Percentiles rank a stretch among this genome's conserved stretches.
Evolutionary conservation across 2,797 vertebrate genomes (phyloP).

Genomic region (Microctenopoma steveboyesi): DNA sequence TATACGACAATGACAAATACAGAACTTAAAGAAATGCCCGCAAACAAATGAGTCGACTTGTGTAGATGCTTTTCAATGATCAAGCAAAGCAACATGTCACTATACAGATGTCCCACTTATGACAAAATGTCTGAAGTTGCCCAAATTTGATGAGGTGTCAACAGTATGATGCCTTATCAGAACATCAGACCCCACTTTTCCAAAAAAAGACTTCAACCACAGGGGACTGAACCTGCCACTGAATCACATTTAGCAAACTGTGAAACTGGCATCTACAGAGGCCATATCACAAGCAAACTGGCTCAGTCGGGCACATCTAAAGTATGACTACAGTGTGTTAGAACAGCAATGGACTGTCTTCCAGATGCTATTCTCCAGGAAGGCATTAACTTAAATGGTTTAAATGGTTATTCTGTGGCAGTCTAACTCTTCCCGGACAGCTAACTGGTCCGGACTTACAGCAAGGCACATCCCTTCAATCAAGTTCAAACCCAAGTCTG

Average conservation of each 20-base stretch:
- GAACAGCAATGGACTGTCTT: slow-evolving; percentile 37
- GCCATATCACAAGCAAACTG: slow-evolving; percentile 36
- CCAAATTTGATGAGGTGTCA: not conserved
- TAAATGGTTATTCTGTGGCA: not conserved
- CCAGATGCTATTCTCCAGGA: slow-evolving; percentile 33
- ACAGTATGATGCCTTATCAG: no score
- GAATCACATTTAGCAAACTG: slow-evolving; percentile 43
- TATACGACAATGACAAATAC: not conserved
- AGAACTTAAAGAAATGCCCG: not conserved
- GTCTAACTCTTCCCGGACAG: slow-evolving; percentile 26
- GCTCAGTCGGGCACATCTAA: slow-evolving; percentile 29
- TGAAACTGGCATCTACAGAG: slow-evolving; percentile 44
- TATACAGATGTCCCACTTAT: not conserved
- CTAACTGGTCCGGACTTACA: slow-evolving; percentile 20
- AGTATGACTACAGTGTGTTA: slow-evolving; percentile 29
- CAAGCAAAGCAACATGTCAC: not conserved
- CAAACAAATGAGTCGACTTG: not conserved
- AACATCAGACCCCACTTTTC: no score
- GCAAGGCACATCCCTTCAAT: slow-evolving; percentile 14
- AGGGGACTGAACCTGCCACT: slow-evolving; percentile 1
- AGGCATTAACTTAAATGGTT: slow-evolving; percentile 21
- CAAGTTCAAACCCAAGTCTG: not conserved
- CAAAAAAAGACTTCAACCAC: not conserved
- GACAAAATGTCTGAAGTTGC: slow-evolving; percentile 1
- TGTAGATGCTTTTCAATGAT: not conserved